phyloP scores from a whole-genome alignment of 2,797 vertebrate species.

The Galagoides demidoff region DNA sequence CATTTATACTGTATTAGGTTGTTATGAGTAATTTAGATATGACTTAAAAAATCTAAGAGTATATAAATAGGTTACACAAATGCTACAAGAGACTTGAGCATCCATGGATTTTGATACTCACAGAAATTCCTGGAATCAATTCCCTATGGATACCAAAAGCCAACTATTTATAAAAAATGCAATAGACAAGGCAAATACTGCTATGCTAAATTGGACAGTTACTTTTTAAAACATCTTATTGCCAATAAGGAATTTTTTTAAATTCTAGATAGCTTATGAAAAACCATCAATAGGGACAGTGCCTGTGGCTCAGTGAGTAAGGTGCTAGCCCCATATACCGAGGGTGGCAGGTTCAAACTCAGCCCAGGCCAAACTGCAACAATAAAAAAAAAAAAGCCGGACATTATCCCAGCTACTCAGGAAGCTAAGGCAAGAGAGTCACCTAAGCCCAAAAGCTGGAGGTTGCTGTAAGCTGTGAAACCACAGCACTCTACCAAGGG shows the following conservation, averaged over 20 bases:
- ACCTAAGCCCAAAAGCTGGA: too few relatives aligned
- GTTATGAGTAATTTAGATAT: neutral
- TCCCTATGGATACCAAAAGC: neutral
- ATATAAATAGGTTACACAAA: neutral
- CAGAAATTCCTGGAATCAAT: neutral
- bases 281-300: neutral
- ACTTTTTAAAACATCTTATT: slow-evolving; percentile 6
- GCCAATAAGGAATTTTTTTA: neutral
- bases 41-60: neutral
- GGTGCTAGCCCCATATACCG: too few relatives aligned
- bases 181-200: neutral
- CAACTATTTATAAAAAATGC: neutral
- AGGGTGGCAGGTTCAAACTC: too few relatives aligned
- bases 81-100: neutral
- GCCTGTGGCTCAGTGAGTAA: too few relatives aligned
- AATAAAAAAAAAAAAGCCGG: too few relatives aligned
- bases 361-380: too few relatives aligned
- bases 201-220: neutral
- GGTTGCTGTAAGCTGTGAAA: too few relatives aligned
- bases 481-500: too few relatives aligned
- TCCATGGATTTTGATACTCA: neutral
- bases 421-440: too few relatives aligned
- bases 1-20: neutral
- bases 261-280: neutral
- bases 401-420: too few relatives aligned